phyloP scores from a whole-genome alignment of 2,888 invertebrate genomes.

The Melanostoma mellinum region DNA sequence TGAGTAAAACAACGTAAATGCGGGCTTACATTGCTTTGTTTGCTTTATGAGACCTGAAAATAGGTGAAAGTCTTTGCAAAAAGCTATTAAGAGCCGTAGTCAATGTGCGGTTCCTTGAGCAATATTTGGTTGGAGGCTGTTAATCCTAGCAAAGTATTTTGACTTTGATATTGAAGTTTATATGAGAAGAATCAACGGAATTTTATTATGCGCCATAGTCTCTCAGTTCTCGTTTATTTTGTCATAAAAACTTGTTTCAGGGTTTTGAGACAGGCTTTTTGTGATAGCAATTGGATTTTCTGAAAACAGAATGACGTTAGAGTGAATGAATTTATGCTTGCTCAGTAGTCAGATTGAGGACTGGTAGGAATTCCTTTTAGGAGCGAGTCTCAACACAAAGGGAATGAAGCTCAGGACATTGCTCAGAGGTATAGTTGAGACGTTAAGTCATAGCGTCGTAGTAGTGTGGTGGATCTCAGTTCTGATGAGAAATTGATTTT shows the following conservation, averaged over 20 bases:
- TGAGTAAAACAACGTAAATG: constrained; percentile 39
- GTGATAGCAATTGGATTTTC: too few species aligned
- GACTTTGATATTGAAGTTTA: constrained; percentile 14
- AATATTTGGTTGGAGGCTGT: background rate
- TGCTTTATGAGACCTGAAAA: constrained; percentile 9
- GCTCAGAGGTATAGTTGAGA: too few species aligned
- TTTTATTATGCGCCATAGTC: background rate
- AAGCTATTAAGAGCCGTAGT: constrained; percentile 49
- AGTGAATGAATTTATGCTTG: too few species aligned
- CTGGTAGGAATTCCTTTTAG: too few species aligned
- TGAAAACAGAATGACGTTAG: too few species aligned
- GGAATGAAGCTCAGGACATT: too few species aligned
- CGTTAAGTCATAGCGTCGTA: too few species aligned
- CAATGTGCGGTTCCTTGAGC: constrained; percentile 42
- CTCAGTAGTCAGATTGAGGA: too few species aligned
- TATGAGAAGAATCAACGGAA: background rate
- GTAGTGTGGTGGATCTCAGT: too few species aligned
- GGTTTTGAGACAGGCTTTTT: too few species aligned
- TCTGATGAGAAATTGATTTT: too few species aligned
- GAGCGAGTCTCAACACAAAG: too few species aligned
- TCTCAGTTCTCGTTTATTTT: background rate
- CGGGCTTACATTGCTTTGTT: constrained; percentile 20
- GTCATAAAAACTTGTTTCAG: background rate
- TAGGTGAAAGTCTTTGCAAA: constrained; percentile 23
- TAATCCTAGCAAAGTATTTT: background rate